Evolutionary conservation across 1,140 invertebrate species (phyloP).

Genomic region (Drosophila takahashii): DNA sequence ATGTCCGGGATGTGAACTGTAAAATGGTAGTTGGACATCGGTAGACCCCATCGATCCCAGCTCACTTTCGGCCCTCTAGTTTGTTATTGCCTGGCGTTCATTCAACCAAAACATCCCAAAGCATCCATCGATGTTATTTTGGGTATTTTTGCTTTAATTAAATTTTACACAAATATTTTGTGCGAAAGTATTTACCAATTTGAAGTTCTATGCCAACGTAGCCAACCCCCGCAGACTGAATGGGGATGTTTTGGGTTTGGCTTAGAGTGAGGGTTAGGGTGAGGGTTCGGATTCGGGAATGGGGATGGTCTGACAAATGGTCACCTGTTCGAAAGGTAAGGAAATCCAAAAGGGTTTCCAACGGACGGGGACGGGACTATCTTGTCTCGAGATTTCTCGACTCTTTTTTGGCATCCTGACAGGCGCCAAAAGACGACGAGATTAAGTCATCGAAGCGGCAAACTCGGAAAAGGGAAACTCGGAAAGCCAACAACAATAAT

Average conservation of each 20-base stretch:
- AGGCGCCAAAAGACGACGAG: conserved; percentile 73
- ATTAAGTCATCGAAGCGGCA: conserved; percentile 78
- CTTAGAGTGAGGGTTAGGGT: no score
- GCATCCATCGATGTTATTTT: conserved; percentile 55
- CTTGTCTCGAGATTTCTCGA: conserved; percentile 49
- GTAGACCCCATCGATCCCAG: neutral
- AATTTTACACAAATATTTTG: conserved; percentile 78
- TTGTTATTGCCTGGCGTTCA: conserved; percentile 30
- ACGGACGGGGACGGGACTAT: conserved; percentile 26
- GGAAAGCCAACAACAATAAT: conserved; percentile 51
- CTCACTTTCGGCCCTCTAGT: conserved; percentile 15
- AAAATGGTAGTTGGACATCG: neutral
- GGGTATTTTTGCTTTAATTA: conserved; percentile 72
- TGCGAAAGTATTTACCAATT: conserved; percentile 68
- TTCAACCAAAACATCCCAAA: conserved; percentile 3
- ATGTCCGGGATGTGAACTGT: conserved; percentile 1
- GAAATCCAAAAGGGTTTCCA: conserved; percentile 53
- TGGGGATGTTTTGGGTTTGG: conserved; percentile 12
- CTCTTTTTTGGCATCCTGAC: conserved; percentile 53
- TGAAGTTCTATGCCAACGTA: conserved; percentile 45
- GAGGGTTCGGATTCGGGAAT: neutral
- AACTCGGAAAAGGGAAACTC: conserved; percentile 30
- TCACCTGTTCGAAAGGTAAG: conserved; percentile 58
- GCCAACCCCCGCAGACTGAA: conserved; percentile 14
- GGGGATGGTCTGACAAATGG: conserved; percentile 38